Percentiles rank a stretch among this genome's conserved stretches.
Conservation (phyloP, 2,113 vertebrate genomes). For the Cettia cetti region DNA sequence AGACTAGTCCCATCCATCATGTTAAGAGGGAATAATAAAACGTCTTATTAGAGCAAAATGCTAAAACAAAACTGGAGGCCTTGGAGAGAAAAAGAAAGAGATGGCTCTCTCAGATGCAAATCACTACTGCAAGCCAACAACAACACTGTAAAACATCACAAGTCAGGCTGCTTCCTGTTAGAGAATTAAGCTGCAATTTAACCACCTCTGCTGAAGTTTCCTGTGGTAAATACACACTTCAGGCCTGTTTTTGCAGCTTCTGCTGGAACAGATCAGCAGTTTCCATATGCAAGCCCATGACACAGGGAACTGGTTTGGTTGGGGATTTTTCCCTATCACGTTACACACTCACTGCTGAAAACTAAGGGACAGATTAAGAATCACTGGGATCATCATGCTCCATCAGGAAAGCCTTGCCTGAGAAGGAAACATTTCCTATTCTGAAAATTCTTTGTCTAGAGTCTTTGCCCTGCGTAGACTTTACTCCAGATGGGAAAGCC, state of each 20-base stretch:
- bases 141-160: not conserved
- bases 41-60: not conserved
- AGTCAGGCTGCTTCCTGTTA: not conserved
- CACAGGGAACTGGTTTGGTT: not conserved
- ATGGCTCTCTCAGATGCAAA: not conserved
- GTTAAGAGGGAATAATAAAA: not conserved
- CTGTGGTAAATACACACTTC: not conserved
- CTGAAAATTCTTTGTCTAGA: not conserved
- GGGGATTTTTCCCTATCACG: not conserved
- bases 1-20: not conserved
- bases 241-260: not conserved
- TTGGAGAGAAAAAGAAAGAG: not conserved
- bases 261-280: not conserved
- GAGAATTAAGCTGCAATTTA: not conserved
- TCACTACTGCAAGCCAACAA: not conserved
- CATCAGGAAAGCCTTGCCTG: not conserved
- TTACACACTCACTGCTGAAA: not conserved
- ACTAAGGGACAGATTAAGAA: not conserved
- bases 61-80: not conserved
- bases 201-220: not conserved
- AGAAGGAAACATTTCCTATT: not conserved
- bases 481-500: not conserved
- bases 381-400: not conserved
- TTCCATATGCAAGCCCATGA: not conserved
- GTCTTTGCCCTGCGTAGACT: not conserved